Base-by-base conservation (phyloP, 2,113 vertebrate genomes). In the Burhinus bistriatus region DNA sequence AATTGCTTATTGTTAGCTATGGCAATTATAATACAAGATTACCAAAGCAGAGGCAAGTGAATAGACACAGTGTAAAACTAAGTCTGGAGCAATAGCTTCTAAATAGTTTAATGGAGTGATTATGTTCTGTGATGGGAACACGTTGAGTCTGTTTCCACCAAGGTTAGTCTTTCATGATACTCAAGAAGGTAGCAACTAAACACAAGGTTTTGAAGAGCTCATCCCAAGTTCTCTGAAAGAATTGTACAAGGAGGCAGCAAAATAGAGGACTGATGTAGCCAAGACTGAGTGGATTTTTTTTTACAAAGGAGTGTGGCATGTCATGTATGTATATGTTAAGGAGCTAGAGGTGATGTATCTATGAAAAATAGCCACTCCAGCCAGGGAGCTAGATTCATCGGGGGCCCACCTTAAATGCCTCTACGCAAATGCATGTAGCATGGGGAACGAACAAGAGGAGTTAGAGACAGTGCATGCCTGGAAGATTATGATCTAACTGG, bases 301-400 rank as follows among this genome's bases (percentile, higher is more conserved):
- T 78, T 64, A 19, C 6, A 9, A 72, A 47, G 11, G 11, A 34
- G n/a, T 25, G 2, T 15, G 29, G 32, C 8, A 11, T 29, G 19
- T 14, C 0, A 1, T 3, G 3, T 20, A 38, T 9, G 26, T 47
- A 7, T 40, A 12, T 54, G 6, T 36, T n/a, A 52, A 76, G 22
- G 20, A 75, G 6, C n/a, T 66, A 66, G 11, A 81, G 38, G 3
- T 54, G 34, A 21, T 1, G 0, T 18, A n/a, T 5, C 6, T n/a
- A 10, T 44, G 26, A 51, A 44, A 44, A 44, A 44, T 15, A 44
- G 44, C 44, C 15, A 44, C 15, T 44, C 44, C 44, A 44, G 44
- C 44, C 44, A 44, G 44, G 44, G 44, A 40, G 14, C 14, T 36
- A 9, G n/a, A 36, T 25, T 36, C 58, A 36, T 36, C 21, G 44